These are phyloP conservation scores for Eudemis profundana DNA, from an alignment of 2,888 invertebrate species.

Conservation along the genomic window DNA sequence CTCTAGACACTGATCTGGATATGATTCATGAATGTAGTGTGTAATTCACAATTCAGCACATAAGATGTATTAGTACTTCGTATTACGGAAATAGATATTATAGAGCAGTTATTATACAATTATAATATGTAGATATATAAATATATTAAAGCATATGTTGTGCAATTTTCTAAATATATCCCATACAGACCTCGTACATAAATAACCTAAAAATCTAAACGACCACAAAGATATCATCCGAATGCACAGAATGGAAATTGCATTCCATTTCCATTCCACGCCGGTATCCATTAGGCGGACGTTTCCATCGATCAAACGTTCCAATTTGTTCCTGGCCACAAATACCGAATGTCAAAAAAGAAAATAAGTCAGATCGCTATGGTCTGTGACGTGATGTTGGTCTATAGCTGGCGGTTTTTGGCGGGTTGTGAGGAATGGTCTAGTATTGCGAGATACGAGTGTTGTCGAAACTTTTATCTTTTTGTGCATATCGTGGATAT, in stretches of 20 bases:
- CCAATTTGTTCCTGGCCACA: constrained; percentile 43
- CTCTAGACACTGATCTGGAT: too few species aligned
- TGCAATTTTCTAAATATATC: not conserved
- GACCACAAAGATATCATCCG: constrained; percentile 37
- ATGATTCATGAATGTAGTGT: too few species aligned
- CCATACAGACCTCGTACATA: constrained; percentile 21
- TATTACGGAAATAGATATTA: too few species aligned
- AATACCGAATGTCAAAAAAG: constrained; percentile 39
- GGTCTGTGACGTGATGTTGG: constrained; percentile 38
- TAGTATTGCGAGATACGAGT: not conserved
- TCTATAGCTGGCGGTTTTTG: constrained; percentile 28
- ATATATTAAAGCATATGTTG: too few species aligned
- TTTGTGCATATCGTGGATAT: not conserved
- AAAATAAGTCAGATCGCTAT: constrained; percentile 31
- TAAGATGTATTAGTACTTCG: too few species aligned
- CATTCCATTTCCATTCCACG: constrained; percentile 32
- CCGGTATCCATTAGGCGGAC: constrained; percentile 39
- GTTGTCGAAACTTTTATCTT: not conserved
- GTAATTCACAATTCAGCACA: too few species aligned
- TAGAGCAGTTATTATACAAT: too few species aligned
- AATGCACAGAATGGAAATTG: constrained; percentile 40
- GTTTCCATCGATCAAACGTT: constrained; percentile 43
- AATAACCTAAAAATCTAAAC: constrained; percentile 43
- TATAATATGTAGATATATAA: too few species aligned
- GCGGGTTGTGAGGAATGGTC: constrained; percentile 20